These are phyloP conservation scores for Neomorphus geoffroyi DNA, from an alignment of 2,797 vertebrate species.

Conservation along the genomic window DNA sequence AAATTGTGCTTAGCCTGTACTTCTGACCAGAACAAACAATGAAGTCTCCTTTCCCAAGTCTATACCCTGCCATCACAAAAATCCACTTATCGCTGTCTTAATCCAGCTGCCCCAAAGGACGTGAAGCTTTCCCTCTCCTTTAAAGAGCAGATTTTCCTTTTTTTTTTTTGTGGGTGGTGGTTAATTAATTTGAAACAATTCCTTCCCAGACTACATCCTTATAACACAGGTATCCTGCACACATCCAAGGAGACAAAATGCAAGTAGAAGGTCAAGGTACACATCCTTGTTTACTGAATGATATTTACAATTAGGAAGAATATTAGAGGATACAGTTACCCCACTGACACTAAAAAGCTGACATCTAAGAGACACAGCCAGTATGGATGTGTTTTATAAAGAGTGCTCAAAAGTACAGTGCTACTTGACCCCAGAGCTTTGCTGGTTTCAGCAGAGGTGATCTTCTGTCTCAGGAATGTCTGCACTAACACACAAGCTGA, in stretches of 20 bases:
- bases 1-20: not conserved
- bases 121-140: not conserved
- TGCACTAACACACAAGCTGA: not conserved
- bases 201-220: not conserved
- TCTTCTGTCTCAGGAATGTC: conserved; percentile 20
- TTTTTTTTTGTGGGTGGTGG: not conserved
- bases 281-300: not conserved
- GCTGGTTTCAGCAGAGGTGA: conserved; percentile 6
- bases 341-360: not conserved
- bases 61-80: not conserved
- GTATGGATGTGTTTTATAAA: not conserved
- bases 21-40: not conserved
- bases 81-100: not conserved
- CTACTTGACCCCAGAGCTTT: not conserved
- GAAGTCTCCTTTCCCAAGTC: not conserved
- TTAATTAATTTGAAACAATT: not conserved
- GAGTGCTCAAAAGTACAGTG: not conserved
- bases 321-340: not conserved
- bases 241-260: not conserved
- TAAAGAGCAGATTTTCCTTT: not conserved
- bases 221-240: not conserved
- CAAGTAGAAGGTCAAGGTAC: not conserved
- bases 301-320: not conserved
- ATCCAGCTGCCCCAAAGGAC: not conserved
- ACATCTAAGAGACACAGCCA: not conserved